Evolutionary conservation across 2,797 vertebrate species (phyloP).

Genomic region (Carapus acus): DNA sequence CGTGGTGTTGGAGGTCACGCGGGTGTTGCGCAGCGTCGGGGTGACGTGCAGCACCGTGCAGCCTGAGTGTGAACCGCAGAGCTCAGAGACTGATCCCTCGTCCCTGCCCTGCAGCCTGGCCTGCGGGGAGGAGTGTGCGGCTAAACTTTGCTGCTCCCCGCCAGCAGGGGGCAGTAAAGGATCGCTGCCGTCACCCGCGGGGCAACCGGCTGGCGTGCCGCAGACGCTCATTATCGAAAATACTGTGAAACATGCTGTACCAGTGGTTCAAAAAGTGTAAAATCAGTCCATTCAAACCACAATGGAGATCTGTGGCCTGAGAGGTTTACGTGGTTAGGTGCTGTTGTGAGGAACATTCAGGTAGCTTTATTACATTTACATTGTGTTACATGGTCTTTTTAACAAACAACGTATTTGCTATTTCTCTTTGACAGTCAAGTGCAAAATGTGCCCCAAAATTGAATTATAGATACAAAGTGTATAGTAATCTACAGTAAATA

Average conservation of each 20-base stretch:
- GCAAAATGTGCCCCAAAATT: too few relatives aligned
- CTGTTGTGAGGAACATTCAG: not conserved
- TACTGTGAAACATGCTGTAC: too few relatives aligned
- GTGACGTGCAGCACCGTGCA: conserved; percentile 72
- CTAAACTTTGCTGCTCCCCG: conserved; percentile 64
- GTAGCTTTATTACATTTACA: conserved; percentile 23
- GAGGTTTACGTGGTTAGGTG: not conserved
- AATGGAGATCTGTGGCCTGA: too few relatives aligned
- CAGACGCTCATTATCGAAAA: conserved; percentile 60
- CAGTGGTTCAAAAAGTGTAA: conserved; percentile 1
- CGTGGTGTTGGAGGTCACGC: conserved; percentile 56
- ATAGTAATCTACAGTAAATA: too few relatives aligned
- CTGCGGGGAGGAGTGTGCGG: conserved; percentile 60
- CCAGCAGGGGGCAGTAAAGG: conserved; percentile 16
- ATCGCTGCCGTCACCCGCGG: conserved; percentile 29
- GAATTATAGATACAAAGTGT: too few relatives aligned
- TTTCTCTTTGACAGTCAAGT: too few relatives aligned
- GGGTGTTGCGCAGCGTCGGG: conserved; percentile 59
- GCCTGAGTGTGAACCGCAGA: conserved; percentile 63
- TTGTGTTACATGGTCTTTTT: conserved; percentile 9
- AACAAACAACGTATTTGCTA: not conserved
- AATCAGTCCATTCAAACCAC: not conserved
- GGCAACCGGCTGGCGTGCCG: conserved; percentile 36
- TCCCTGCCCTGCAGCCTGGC: conserved; percentile 54
- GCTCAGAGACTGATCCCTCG: not conserved